phyloP scores from a whole-genome alignment of 2,797 vertebrate genomes.

The Alcedo atthis region DNA sequence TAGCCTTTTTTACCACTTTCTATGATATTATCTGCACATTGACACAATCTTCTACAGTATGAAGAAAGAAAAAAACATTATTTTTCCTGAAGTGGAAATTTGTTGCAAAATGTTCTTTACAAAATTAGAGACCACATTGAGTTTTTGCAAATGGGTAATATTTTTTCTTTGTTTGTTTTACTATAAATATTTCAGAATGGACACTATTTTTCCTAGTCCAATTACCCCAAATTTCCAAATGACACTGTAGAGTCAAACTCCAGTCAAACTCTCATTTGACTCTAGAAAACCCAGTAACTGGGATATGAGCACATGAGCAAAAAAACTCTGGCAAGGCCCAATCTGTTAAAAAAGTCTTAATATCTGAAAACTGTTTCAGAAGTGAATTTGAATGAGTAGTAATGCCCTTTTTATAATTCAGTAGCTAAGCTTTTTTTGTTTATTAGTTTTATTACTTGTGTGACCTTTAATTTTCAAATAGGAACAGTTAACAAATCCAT shows the following conservation, averaged over 20 bases:
- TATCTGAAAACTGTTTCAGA: not conserved
- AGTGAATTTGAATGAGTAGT: not conserved
- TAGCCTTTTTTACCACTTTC: not conserved
- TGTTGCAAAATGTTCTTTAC: not conserved
- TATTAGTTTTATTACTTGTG: conserved; percentile 19
- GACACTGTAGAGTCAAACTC: rapidly evolving
- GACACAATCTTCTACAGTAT: not conserved
- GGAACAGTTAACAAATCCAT: conserved; percentile 16
- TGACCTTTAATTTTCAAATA: conserved; percentile 36
- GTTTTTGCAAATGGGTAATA: not conserved
- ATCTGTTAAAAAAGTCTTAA: not conserved
- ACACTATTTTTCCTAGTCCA: no score
- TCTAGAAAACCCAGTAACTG: not conserved
- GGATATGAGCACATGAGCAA: not conserved
- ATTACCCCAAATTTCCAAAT: not conserved
- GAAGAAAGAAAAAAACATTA: not conserved
- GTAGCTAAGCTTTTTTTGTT: not conserved
- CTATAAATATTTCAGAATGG: not conserved
- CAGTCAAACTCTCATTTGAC: not conserved
- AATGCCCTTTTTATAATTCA: not conserved
- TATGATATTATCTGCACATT: not conserved
- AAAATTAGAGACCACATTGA: not conserved
- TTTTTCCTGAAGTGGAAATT: not conserved
- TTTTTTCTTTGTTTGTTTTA: not conserved
- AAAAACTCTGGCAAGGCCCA: not conserved